These are phyloP conservation scores for Brachystomella parvula DNA, from an alignment of 1,140 invertebrate genomes.

Conservation along the genomic window DNA sequence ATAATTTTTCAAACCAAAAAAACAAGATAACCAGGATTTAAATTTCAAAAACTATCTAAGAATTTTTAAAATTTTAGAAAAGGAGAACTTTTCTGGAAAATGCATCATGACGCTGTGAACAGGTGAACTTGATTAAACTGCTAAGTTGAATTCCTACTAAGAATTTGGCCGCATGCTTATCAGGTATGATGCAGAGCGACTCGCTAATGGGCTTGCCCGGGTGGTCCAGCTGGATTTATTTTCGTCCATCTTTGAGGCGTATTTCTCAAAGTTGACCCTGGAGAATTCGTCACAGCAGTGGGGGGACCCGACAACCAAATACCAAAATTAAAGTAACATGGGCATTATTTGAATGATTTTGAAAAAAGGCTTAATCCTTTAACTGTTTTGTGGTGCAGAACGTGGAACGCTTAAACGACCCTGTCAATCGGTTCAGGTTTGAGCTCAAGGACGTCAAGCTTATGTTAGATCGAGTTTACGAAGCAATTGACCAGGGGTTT, in stretches of 20 bases:
- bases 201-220: slow-evolving; percentile 35
- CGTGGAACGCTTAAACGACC: background rate
- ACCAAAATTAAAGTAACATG: slow-evolving; percentile 26
- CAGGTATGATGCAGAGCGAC: slow-evolving; percentile 40
- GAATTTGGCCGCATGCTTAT: slow-evolving; percentile 11
- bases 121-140: slow-evolving; percentile 33
- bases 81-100: slow-evolving; percentile 63
- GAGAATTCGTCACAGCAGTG: slow-evolving; percentile 19
- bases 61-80: slow-evolving; percentile 42
- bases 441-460: background rate
- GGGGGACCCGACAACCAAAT: slow-evolving; percentile 24
- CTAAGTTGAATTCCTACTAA: background rate
- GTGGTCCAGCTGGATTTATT: slow-evolving; percentile 24
- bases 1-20: background rate
- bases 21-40: too few relatives aligned
- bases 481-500: background rate
- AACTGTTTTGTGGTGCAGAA: background rate
- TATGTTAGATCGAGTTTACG: background rate
- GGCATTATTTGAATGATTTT: background rate
- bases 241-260: slow-evolving; percentile 29
- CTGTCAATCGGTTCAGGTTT: background rate
- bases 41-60: too few relatives aligned
- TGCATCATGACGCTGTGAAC: slow-evolving; percentile 58
- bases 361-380: background rate
- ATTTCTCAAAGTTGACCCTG: slow-evolving; percentile 35